These are phyloP conservation scores for Melanostoma mellinum DNA, from an alignment of 2,888 invertebrate species.

Conservation along the genomic window DNA sequence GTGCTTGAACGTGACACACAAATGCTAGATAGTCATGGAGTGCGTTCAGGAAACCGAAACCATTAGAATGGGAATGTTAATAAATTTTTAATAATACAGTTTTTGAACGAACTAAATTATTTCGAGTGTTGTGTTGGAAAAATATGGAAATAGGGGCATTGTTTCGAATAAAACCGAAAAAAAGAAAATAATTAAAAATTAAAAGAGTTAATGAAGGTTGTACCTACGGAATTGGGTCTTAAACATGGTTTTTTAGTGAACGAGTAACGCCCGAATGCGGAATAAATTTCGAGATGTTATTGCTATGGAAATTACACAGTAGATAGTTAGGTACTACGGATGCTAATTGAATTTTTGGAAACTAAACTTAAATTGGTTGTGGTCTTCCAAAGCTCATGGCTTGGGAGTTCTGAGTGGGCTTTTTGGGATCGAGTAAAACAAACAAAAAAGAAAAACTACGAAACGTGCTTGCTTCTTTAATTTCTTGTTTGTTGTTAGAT, in stretches of 20 bases:
- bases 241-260: conserved; percentile 25
- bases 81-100: conserved; percentile 60
- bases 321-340: conserved; percentile 1
- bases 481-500: no score
- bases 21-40: conserved; percentile 12
- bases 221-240: not conserved
- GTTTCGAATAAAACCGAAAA: conserved; percentile 24
- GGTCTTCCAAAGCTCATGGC: no score
- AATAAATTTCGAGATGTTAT: not conserved
- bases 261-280: conserved; percentile 20
- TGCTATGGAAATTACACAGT: conserved; percentile 8
- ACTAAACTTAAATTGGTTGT: no score
- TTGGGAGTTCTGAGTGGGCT: no score
- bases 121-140: conserved; percentile 37
- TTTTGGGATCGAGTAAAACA: no score
- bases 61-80: conserved; percentile 50
- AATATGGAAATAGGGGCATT: conserved; percentile 61
- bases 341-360: conserved; percentile 32
- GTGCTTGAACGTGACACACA: conserved; percentile 55
- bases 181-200: not conserved
- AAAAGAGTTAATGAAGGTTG: conserved; percentile 29
- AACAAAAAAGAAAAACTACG: no score
- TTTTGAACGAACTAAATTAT: conserved; percentile 48
- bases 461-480: no score
- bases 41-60: conserved; percentile 19